These are phyloP conservation scores for Dione juno DNA, from an alignment of 2,888 invertebrate species.

Conservation along the genomic window DNA sequence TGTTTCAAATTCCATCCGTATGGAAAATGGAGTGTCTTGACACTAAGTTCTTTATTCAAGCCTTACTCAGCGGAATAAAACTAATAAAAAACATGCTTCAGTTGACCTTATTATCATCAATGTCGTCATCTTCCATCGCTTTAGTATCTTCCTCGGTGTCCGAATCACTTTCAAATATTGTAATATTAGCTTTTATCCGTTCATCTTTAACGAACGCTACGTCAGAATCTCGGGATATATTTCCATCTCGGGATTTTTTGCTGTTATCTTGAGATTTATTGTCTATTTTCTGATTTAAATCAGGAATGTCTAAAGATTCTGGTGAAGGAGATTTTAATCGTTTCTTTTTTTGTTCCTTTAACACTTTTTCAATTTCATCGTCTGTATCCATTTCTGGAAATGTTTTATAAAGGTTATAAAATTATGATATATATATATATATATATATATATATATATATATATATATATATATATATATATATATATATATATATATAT, in stretches of 20 bases:
- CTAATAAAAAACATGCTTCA: neutral
- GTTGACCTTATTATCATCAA: conserved; percentile 23
- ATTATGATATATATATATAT: too few relatives aligned
- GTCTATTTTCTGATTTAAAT: neutral
- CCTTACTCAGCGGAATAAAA: too few relatives aligned
- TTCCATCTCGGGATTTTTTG: conserved; percentile 9
- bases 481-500: too few relatives aligned
- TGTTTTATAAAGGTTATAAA: neutral
- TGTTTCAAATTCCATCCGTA: too few relatives aligned
- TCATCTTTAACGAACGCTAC: conserved; percentile 54
- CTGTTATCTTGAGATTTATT: neutral
- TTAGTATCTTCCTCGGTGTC: conserved; percentile 44
- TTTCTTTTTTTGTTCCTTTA: conserved; percentile 53
- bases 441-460: neutral
- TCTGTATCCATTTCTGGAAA: conserved; percentile 75
- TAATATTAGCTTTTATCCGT: conserved; percentile 45
- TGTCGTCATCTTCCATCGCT: conserved; percentile 14
- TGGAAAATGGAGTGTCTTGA: too few relatives aligned
- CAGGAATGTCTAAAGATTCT: conserved; percentile 11
- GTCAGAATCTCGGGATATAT: conserved; percentile 44
- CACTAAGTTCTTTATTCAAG: too few relatives aligned
- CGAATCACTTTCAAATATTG: conserved; percentile 42
- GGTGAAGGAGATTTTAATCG: conserved; percentile 10
- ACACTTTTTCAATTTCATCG: conserved; percentile 83
- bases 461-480: too few relatives aligned